Evolutionary conservation across 2,113 vertebrate genomes (phyloP).

Genomic region (Crocuta crocuta): DNA sequence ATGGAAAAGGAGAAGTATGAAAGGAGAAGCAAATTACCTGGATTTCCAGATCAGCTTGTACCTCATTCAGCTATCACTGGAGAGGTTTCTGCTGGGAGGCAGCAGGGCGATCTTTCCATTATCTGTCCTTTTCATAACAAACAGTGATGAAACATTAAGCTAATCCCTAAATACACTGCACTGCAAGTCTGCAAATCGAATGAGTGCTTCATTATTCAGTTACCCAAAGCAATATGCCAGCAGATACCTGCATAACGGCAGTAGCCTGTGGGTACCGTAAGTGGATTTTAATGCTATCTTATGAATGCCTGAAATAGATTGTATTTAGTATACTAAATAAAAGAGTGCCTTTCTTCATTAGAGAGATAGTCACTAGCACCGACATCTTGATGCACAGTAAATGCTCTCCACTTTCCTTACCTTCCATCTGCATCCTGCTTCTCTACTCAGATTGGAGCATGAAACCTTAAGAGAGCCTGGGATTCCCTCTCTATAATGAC

Average conservation of each 20-base stretch:
- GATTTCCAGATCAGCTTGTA: slow-evolving; percentile 24
- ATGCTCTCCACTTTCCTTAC: slow-evolving; percentile 38
- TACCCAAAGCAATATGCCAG: slow-evolving; percentile 63
- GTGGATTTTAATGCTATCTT: slow-evolving; percentile 64
- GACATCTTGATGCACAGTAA: slow-evolving; percentile 29
- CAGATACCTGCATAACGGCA: slow-evolving; percentile 59
- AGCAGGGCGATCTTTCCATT: slow-evolving; percentile 62
- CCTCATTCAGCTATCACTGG: background rate
- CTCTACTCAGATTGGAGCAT: slow-evolving; percentile 43
- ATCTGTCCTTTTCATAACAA: slow-evolving; percentile 67
- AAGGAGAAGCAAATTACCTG: slow-evolving; percentile 26
- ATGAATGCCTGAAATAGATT: slow-evolving; percentile 58
- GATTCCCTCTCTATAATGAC: background rate
- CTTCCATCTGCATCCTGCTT: slow-evolving; percentile 9
- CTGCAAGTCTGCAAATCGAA: slow-evolving; percentile 63
- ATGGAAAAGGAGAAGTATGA: background rate
- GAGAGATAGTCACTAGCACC: background rate
- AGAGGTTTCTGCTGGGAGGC: slow-evolving; percentile 47
- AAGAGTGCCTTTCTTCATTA: slow-evolving; percentile 63
- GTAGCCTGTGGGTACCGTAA: slow-evolving; percentile 55
- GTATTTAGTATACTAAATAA: slow-evolving; percentile 57
- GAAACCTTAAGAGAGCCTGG: background rate
- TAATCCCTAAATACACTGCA: slow-evolving; percentile 68
- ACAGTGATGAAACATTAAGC: slow-evolving; percentile 67
- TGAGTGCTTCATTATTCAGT: slow-evolving; percentile 73